phyloP scores from a whole-genome alignment of 2,113 vertebrate genomes.

The Pimephales promelas region DNA sequence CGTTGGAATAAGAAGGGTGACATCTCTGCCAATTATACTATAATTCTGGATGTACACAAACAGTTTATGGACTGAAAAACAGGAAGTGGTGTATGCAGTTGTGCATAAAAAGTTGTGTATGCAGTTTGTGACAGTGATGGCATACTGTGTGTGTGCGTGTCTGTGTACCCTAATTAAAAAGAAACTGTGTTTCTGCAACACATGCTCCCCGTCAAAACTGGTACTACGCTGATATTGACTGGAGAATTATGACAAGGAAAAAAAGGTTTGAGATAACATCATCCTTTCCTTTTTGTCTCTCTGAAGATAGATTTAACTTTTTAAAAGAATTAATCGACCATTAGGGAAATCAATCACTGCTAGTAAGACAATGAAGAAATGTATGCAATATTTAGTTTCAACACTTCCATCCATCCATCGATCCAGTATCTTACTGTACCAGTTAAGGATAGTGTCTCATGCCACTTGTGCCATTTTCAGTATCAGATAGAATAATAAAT shows the following conservation, averaged over 20 bases:
- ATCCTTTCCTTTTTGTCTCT: not conserved
- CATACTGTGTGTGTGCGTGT: not conserved
- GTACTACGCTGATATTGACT: not conserved
- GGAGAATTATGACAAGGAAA: not conserved
- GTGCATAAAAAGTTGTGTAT: not conserved
- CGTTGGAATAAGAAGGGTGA: not conserved
- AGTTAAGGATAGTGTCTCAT: too few species aligned
- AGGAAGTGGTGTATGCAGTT: not conserved
- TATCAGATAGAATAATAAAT: too few species aligned
- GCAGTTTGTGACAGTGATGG: not conserved
- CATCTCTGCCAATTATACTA: conserved; percentile 13
- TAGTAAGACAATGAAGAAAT: not conserved
- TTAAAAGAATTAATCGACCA: conserved; percentile 46
- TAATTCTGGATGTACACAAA: conserved; percentile 2
- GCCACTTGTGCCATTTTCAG: too few species aligned
- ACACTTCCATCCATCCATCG: not conserved
- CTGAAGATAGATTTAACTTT: conserved; percentile 17
- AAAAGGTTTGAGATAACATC: not conserved
- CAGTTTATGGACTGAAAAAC: not conserved
- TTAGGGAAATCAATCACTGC: conserved; percentile 40
- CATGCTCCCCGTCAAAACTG: not conserved
- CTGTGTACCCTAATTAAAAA: not conserved
- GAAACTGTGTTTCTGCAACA: not conserved
- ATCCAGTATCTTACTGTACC: not conserved
- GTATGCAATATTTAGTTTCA: not conserved